A percentile compares a stretch with the other conserved stretches of the same genome.
Conservation (phyloP, 2,888 invertebrate genomes). For the Lithophane semibrunnea region DNA sequence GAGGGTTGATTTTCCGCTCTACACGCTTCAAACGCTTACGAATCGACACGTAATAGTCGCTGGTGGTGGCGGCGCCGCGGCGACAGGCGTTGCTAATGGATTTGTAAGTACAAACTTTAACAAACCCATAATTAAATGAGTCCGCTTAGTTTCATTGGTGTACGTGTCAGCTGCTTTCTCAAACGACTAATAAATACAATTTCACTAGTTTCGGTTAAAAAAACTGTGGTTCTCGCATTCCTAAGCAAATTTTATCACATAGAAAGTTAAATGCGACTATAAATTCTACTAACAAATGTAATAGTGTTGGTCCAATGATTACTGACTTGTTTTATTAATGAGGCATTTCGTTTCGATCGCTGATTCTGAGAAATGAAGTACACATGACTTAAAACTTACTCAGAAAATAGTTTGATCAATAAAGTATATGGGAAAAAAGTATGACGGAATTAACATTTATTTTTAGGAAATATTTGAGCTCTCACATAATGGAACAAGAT, state of each 20-base stretch:
- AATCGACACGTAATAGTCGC: slow-evolving; percentile 98
- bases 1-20: slow-evolving; percentile 97
- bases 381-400: neutral
- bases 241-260: slow-evolving; percentile 22
- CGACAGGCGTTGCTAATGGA: slow-evolving; percentile 99
- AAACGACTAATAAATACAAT: slow-evolving; percentile 58
- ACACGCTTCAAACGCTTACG: slow-evolving; percentile 96
- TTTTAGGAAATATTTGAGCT: slow-evolving; percentile 97
- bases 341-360: slow-evolving; percentile 17
- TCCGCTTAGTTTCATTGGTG: slow-evolving; percentile 52
- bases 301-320: slow-evolving; percentile 37
- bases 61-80: slow-evolving; percentile 99
- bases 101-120: slow-evolving; percentile 93
- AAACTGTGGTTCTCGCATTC: slow-evolving; percentile 46
- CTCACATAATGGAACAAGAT: slow-evolving; percentile 95
- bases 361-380: slow-evolving; percentile 16
- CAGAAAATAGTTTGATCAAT: neutral
- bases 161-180: slow-evolving; percentile 78
- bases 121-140: slow-evolving; percentile 45
- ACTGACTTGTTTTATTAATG: slow-evolving; percentile 15
- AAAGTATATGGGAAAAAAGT: neutral
- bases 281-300: slow-evolving; percentile 22
- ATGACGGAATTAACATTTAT: slow-evolving; percentile 54
- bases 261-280: slow-evolving; percentile 31
- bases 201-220: slow-evolving; percentile 29